phyloP scores from a whole-genome alignment of 2,797 vertebrate genomes.

The Heliangelus exortis region DNA sequence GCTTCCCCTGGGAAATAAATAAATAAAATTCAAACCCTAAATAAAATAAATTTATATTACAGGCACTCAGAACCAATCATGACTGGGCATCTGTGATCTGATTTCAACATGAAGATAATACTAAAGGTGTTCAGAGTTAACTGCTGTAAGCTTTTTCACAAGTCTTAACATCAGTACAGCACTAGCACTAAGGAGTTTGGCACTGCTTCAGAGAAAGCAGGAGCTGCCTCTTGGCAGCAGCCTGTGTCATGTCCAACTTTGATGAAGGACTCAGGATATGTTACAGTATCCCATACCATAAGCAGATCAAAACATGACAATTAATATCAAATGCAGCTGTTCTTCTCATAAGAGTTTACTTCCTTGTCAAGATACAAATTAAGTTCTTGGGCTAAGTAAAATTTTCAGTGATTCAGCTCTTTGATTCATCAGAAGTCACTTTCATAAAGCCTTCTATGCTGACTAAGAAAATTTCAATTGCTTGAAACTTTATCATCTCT shows the following conservation, averaged over 20 bases:
- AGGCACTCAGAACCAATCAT: constrained; percentile 1
- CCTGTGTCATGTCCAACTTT: background rate
- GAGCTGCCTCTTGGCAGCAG: background rate
- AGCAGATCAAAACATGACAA: background rate
- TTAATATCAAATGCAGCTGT: constrained; percentile 16
- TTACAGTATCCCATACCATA: background rate
- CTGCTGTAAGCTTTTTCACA: background rate
- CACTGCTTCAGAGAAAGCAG: background rate
- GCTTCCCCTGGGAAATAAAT: constrained; percentile 29
- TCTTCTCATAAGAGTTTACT: constrained; percentile 11
- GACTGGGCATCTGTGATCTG: background rate
- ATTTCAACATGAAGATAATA: background rate
- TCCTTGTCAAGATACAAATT: constrained; percentile 37
- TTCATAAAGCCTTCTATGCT: constrained; percentile 9
- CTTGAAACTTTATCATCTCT: background rate
- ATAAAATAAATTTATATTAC: constrained; percentile 10
- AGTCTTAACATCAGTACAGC: background rate
- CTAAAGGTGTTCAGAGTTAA: background rate
- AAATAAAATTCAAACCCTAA: constrained; percentile 20
- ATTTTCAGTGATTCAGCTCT: constrained; percentile 47
- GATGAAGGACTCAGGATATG: background rate
- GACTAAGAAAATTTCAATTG: constrained; percentile 26
- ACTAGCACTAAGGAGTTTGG: background rate
- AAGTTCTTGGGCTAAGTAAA: constrained; percentile 18
- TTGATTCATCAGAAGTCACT: constrained; percentile 2